Evolutionary conservation across 2,888 invertebrate species (phyloP), one percentile per base, ranked within the genome.

Genomic region (Alsophila aescularia): DNA sequence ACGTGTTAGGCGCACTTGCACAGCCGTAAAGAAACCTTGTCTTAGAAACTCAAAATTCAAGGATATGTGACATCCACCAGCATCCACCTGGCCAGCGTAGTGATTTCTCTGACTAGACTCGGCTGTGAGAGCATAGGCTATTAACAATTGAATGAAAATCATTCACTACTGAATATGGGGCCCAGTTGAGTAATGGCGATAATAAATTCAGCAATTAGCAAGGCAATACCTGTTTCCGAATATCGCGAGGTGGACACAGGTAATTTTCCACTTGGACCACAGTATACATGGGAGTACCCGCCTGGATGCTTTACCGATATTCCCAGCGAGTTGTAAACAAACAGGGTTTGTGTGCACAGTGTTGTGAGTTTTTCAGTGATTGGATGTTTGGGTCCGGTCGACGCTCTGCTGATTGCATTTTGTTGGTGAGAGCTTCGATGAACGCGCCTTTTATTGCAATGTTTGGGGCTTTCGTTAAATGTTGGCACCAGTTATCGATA

Each of bases 351-450:
- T 62, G 62, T 58, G 54, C 29, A 41, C 55, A 41, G 60, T 16
- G 56, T 45, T 39, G 59, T 47, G 49, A 39, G 60, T 44, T 62
- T 62, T 65, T 60, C 59, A 60, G 57, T 62, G 65, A 65, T 65
- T 62, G 65, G 59, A 53, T 60, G 43, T 59, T 60, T 48, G 48
- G 54, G 12, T 42, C 36, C 48, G 45, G 42, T 52, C 15, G 31
- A 48, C 57, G 42, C 21, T 54, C 43, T 34, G 14, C 15, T 44
- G 44, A 57, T 53, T 49, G 48, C 44, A 57, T 54, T 60, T 51
- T 47, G 16, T 13, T 21, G 36, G 27, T 5, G 16, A 42, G 32
- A 10, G n/a, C 31, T 24, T 36, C 36, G 36, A 9, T 29, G 12
- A 5, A 27, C n/a, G 8, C 15, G 10, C n/a, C 4, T 29, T 41